Conservation (phyloP, 2,797 vertebrate species). For the Sparidentex hasta region DNA sequence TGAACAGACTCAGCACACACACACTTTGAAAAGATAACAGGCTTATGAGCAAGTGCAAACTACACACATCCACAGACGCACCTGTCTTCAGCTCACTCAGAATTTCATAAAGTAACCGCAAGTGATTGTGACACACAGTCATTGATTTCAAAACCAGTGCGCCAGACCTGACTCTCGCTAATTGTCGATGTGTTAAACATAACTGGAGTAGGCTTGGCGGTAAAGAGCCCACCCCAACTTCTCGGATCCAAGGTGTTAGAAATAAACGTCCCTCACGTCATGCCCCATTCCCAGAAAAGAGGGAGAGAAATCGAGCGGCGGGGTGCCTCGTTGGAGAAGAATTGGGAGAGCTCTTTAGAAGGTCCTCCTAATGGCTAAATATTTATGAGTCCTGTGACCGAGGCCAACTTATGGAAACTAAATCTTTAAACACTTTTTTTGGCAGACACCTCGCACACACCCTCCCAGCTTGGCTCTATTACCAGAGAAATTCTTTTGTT, state of each 20-base stretch:
- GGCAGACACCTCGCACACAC: constrained; percentile 81
- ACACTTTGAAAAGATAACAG: neutral
- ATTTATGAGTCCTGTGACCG: constrained; percentile 83
- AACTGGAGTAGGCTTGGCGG: constrained; percentile 33
- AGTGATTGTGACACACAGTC: constrained; percentile 23
- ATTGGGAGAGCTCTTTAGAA: constrained; percentile 78
- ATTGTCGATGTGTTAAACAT: constrained; percentile 65
- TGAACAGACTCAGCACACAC: neutral
- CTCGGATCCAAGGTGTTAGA: constrained; percentile 75
- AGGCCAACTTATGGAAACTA: constrained; percentile 89
- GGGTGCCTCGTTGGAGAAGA: constrained; percentile 62
- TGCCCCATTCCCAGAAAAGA: constrained; percentile 68
- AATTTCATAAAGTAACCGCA: constrained; percentile 42
- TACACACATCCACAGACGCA: constrained; percentile 38
- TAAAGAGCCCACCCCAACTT: constrained; percentile 44
- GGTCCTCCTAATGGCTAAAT: constrained; percentile 87
- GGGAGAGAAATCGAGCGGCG: constrained; percentile 12
- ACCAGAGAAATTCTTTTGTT: constrained; percentile 89
- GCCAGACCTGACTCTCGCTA: constrained; percentile 45
- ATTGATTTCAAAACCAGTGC: constrained; percentile 68
- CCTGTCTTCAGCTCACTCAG: constrained; percentile 53
- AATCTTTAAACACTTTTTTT: constrained; percentile 88
- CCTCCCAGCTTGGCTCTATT: constrained; percentile 87
- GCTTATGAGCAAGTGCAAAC: neutral
- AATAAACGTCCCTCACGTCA: constrained; percentile 72